Evolutionary conservation across 2,888 invertebrate species (phyloP), one percentile per base, ranked within the genome.

Genomic region (Litoditis marina): DNA sequence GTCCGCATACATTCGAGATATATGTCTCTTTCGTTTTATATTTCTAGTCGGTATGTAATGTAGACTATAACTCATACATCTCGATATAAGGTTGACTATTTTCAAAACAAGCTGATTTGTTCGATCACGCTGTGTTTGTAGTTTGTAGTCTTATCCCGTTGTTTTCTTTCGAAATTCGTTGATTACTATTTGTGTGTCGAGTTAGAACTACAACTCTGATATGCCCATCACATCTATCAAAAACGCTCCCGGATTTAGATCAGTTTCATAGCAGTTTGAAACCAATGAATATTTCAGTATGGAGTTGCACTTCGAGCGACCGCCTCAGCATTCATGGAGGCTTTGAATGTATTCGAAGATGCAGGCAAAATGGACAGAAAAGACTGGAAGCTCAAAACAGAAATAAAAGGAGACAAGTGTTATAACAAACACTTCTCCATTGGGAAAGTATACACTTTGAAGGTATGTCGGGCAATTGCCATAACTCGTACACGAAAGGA

Each of bases 351-450:
- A 16, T 62, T 56, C 28, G 32, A 62, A 30, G 62, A 62, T 19
- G 52, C 57, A 2, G 47, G 34, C 16, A 55, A 44, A 16, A 30
- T 49, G 16, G 13, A 25, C 1, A 19, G 25, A 27, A 22, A 60
- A n/a, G 65, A 46, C 16, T 65, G 65, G 65, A 65, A 65, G 47
- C 31, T 58, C 22, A 65, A 65, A 31, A 51, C 42, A 8, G 65
- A 65, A 39, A 54, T 46, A 19, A 65, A 65, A 36, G 65, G 60
- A 30, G 60, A 65, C 44, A 60, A 58, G 27, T 60, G 60, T 53
- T 65, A 65, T 42, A 65, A 65, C 50, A 60, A 60, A 32, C 65
- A 58, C 34, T 56, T 60, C 44, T 53, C 65, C 13, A 28, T 65
- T 6, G 65, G 65, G n/a, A 65, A 65, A 19, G 49, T 58, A 56